phyloP scores from a whole-genome alignment of 2,797 vertebrate genomes.

The Pseudochaenichthys georgianus region DNA sequence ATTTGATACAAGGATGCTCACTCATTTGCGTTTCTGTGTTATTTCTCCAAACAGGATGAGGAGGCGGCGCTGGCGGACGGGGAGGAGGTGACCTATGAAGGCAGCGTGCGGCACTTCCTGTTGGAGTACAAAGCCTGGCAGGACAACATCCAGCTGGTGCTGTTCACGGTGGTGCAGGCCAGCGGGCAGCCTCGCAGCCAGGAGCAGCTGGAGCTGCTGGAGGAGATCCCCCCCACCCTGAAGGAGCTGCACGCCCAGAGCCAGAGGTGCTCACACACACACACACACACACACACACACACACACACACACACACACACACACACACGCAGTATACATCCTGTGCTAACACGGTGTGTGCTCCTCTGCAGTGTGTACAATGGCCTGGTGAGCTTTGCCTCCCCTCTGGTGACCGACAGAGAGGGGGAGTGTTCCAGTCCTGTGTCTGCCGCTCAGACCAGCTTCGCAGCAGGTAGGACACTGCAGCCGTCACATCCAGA shows the following conservation, averaged over 20 bases:
- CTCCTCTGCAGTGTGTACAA: conserved; percentile 91
- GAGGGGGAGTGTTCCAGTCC: conserved; percentile 93
- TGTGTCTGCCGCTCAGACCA: conserved; percentile 87
- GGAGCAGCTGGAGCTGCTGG: conserved; percentile 94
- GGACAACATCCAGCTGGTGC: conserved; percentile 97
- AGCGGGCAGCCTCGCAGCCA: conserved; percentile 94
- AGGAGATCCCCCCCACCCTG: conserved; percentile 94
- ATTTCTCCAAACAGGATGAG: conserved; percentile 88
- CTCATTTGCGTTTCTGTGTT: background rate
- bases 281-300: too few species aligned
- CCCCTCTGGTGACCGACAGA: conserved; percentile 96
- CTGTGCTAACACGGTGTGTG: background rate
- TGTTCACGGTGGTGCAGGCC: conserved; percentile 97
- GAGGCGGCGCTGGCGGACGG: conserved; percentile 94
- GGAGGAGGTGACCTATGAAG: conserved; percentile 95
- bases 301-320: too few species aligned
- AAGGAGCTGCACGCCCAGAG: conserved; percentile 96
- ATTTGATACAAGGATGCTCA: background rate
- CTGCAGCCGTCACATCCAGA: too few species aligned
- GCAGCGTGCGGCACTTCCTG: conserved; percentile 96
- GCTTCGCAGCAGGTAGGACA: conserved; percentile 94
- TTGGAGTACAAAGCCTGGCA: conserved; percentile 98
- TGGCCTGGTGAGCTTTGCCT: conserved; percentile 96
- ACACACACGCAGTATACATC: too few species aligned
- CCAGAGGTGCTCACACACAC: conserved; percentile 86